Percentiles rank a stretch among this genome's conserved stretches.
phyloP scores from a whole-genome alignment of 2,113 vertebrate species.

The Natator depressus region DNA sequence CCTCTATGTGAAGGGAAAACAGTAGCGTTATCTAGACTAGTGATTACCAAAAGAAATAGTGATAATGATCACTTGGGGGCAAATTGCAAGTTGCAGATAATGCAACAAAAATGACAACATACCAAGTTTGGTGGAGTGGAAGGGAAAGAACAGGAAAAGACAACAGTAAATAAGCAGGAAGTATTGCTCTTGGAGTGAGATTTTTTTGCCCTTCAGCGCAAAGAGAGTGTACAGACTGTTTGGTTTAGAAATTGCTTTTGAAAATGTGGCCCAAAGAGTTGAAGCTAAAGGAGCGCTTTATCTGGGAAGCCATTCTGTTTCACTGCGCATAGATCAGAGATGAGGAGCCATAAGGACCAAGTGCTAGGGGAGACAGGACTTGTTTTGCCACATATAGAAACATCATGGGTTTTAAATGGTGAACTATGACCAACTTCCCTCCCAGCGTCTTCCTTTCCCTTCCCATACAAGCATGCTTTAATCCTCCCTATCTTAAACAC shows the following conservation, averaged over 20 bases:
- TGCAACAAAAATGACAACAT: neutral
- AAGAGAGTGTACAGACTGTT: neutral
- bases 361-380: neutral
- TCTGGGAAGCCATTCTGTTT: neutral
- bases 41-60: neutral
- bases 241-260: neutral
- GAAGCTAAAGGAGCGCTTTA: neutral
- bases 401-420: neutral
- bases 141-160: neutral
- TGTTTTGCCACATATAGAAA: neutral
- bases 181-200: neutral
- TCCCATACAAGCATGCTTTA: neutral
- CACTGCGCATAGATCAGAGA: neutral
- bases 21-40: neutral
- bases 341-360: neutral
- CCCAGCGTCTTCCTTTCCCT: neutral
- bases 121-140: neutral
- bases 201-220: neutral
- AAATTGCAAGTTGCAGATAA: slow-evolving; percentile 29
- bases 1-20: neutral
- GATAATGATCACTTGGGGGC: neutral
- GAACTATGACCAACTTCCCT: neutral
- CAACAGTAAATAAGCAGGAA: neutral
- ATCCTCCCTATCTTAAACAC: neutral
- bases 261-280: neutral